Base-by-base conservation (phyloP, 2,113 vertebrate genomes). In the Thunnus thynnus region DNA sequence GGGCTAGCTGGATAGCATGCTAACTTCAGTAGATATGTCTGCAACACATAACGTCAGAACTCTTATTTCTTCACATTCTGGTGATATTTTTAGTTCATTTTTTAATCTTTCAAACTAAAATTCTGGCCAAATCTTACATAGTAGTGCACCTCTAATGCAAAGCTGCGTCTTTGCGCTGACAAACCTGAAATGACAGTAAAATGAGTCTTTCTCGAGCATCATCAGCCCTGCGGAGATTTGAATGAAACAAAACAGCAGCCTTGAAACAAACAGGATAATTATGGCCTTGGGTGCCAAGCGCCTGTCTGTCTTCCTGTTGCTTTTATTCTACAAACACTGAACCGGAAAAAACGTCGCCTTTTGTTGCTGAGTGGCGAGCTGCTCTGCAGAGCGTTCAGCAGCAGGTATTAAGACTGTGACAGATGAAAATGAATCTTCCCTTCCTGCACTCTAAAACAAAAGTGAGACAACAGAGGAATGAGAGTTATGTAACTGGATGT, bases 251-350 rank as follows among this genome's bases (percentile, higher is more conserved):
- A 92, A 89, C 73, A 55, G 17, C 72, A 47, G 82, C 85, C 91
- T 85, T 27, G 77, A 90, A 93, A 93, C 91, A 94, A 93, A 93
- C 90, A 92, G 88, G 92, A 93, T 93, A 92, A 94, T 94, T 93
- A 94, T 84, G 87, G 93, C 93, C 90, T 77, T n/a, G 70, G 88
- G 93, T 85, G 81, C 57, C 22, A 48, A 44, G 71, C 56, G 72
- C 64, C 76, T 71, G 80, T 85, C 88, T 87, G 69, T 90, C 87
- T 86, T 84, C 65, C 60, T 63, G 71, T 36, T 80, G 72, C 84
- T 68, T 85, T 86, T 71, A 85, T 89, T 88, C 86, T 78, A 76
- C 76, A 68, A 82, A 91, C 87, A 80, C 67, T 78, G 67, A 86
- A 82, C 64, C 62, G 61, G 76, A 83, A 86, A 85, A 61, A 80